Percentiles rank a stretch among this genome's conserved stretches.
Evolutionary conservation across 2,797 vertebrate genomes (phyloP).

Genomic region (Pangasius krempfi): DNA sequence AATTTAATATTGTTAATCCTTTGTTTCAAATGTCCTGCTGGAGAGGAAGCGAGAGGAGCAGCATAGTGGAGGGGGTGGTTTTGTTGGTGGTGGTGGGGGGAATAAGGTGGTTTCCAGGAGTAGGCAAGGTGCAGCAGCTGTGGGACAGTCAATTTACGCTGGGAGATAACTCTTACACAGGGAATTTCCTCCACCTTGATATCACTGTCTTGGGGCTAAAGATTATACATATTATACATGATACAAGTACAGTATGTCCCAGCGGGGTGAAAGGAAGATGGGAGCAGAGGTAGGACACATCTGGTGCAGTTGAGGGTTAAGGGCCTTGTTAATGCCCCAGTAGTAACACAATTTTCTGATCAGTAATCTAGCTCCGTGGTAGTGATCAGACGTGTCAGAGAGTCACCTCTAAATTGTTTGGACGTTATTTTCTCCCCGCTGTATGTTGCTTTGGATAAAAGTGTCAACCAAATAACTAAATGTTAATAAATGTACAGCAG

Average conservation of each 20-base stretch:
- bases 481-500: neutral
- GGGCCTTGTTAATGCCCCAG: neutral
- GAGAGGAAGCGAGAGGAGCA: neutral
- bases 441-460: neutral
- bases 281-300: neutral
- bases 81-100: slow-evolving; percentile 7
- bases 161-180: slow-evolving; percentile 41
- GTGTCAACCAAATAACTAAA: neutral
- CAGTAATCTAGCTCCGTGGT: neutral
- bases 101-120: slow-evolving; percentile 55
- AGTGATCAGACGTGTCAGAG: too few species aligned
- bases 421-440: neutral
- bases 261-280: neutral
- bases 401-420: too few species aligned
- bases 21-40: slow-evolving; percentile 6
- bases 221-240: neutral
- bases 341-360: neutral
- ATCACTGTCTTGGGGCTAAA: slow-evolving; percentile 27
- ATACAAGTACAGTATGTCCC: neutral
- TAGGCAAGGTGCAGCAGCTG: slow-evolving; percentile 40
- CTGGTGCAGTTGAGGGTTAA: neutral
- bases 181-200: slow-evolving; percentile 35
- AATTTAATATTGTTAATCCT: neutral
- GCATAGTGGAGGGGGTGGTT: neutral
- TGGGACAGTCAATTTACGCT: slow-evolving; percentile 31